A percentile compares a stretch with the other conserved stretches of the same genome.
Evolutionary conservation across 2,888 invertebrate species (phyloP).

Genomic region (Hydrotaea diabolus): DNA sequence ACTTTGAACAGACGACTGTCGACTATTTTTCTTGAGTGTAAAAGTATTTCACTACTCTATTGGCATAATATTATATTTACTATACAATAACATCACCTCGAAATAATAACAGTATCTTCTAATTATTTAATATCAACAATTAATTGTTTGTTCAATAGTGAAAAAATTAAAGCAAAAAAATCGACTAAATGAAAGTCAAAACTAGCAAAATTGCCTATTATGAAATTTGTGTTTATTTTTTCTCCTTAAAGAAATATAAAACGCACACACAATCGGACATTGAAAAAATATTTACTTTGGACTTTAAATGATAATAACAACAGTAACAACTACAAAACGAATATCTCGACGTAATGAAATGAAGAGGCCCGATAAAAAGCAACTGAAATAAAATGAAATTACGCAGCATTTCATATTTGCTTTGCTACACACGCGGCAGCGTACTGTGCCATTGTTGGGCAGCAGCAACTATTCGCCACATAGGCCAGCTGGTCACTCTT

Average conservation of each 20-base stretch:
- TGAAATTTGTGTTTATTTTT: conserved; percentile 6
- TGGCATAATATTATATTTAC: too few relatives aligned
- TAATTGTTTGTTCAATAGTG: conserved; percentile 53
- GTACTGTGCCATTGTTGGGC: not conserved
- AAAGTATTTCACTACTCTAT: not conserved
- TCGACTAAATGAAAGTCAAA: not conserved
- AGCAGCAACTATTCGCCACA: not conserved
- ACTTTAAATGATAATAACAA: not conserved
- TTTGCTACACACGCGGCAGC: not conserved
- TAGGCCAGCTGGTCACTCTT: too few relatives aligned
- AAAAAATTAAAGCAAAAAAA: not conserved
- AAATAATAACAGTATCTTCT: conserved; percentile 44
- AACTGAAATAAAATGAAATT: conserved; percentile 6
- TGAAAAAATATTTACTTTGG: conserved; percentile 9
- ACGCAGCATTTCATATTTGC: conserved; percentile 1
- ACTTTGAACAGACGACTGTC: too few relatives aligned
- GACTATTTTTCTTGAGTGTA: conserved; percentile 9
- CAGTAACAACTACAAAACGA: not conserved
- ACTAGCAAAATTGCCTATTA: conserved; percentile 18
- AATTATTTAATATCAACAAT: conserved; percentile 57
- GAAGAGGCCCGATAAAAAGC: not conserved
- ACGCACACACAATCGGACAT: not conserved
- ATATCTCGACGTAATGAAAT: not conserved
- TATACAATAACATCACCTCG: not conserved
- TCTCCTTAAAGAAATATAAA: not conserved